phyloP scores from a whole-genome alignment of 2,888 invertebrate species.

The Calephelis perditalis region DNA sequence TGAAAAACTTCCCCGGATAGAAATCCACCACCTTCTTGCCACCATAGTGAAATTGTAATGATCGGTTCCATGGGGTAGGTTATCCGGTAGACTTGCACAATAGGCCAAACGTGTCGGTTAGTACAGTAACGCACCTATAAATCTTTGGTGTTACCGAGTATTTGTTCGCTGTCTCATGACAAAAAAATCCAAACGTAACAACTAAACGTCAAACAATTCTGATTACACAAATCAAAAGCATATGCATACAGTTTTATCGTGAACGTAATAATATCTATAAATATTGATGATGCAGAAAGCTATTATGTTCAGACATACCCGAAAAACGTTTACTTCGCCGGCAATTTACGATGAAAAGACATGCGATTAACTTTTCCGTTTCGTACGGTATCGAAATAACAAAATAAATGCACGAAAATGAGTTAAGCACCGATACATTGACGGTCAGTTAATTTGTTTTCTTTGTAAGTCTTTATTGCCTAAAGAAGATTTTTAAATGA shows the following conservation, averaged over 20 bases:
- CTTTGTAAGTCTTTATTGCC: not conserved
- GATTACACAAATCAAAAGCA: constrained; percentile 10
- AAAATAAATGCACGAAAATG: constrained; percentile 19
- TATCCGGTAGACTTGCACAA: no score
- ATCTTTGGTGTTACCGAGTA: no score
- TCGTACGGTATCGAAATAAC: constrained; percentile 37
- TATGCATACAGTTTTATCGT: constrained; percentile 15
- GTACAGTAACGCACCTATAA: no score
- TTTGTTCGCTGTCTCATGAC: no score
- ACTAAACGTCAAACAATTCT: not conserved
- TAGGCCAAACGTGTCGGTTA: no score
- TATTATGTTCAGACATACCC: constrained; percentile 31
- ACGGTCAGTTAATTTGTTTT: constrained; percentile 13
- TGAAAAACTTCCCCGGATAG: no score
- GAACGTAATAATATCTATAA: constrained; percentile 42
- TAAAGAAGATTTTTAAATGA: not conserved
- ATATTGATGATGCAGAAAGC: constrained; percentile 69
- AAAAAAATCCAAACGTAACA: not conserved
- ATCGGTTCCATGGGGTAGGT: no score
- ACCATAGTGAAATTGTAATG: no score
- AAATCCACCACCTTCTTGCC: no score
- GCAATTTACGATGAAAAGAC: constrained; percentile 62
- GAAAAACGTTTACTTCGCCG: constrained; percentile 54
- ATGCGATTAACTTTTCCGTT: constrained; percentile 60
- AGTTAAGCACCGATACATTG: constrained; percentile 15